Evolutionary conservation across 92 coral and sea anemone genomes (phyloP), one percentile per base, ranked within the genome.

Genomic region (Pocillopora grandis): DNA sequence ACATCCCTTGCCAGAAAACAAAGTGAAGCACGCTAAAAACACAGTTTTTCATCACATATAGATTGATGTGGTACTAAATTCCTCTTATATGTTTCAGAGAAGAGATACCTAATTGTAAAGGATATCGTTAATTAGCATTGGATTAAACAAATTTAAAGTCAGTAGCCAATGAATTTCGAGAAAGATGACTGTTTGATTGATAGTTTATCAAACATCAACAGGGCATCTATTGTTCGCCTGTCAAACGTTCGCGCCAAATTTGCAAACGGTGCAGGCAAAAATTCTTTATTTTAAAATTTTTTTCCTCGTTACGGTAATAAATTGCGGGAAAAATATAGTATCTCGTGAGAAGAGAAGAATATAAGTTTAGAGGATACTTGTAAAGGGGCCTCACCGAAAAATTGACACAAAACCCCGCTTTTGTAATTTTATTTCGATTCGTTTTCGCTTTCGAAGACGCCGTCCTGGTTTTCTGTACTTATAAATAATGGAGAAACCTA

Each of bases 41-140:
- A 52, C 31, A 48, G 63, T 64, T 63, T 74, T 62, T 52, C 42
- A 58, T 35, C 27, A 64, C 72, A n/a, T 15, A 21, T 13, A 6
- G 48, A 20, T 49, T 87, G 95, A 94, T 92, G 92, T 75, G 82
- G 14, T 49, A 20, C 84, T 27, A 82, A 80, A 80, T 90, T 94
- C 98, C 89, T 92, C 86, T 89, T 77, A 90, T 91, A 87, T 31
- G 62, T 58, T 49, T 82, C 76, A 70, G 77, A 84, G 79, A 77
- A 92, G 89, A 73, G 84, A 87, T 75, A 88, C 92, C 88, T 94
- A 92, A 94, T 94, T 94, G 95, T 87, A 85, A 91, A 87, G 93
- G 92, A 92, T 92, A 89, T 92, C 71, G 90, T 80, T 94, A 94
- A 94, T 94, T 94, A 94, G 98, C 98, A 94, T 92, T 89, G 87